phyloP scores from a whole-genome alignment of 2,797 vertebrate genomes.

The Anguilla megastoma region DNA sequence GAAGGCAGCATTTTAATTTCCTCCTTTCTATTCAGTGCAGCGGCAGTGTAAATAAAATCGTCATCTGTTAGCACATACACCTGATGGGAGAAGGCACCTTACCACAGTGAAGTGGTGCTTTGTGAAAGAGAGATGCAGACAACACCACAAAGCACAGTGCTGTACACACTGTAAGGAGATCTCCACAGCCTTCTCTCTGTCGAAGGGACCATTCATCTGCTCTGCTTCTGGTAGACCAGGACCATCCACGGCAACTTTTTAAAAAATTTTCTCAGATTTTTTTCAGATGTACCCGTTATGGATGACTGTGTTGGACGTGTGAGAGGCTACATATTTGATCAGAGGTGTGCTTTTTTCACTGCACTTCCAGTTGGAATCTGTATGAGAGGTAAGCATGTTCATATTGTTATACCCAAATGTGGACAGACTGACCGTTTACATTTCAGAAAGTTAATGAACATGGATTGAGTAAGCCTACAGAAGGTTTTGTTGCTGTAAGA shows the following conservation, averaged over 20 bases:
- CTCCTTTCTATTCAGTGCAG: constrained; percentile 22
- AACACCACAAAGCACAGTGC: background rate
- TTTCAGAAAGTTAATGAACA: background rate
- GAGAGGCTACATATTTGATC: no score
- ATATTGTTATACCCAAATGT: background rate
- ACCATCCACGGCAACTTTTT: background rate
- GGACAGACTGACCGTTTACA: background rate
- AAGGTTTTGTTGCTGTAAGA: background rate
- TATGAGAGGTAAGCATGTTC: background rate
- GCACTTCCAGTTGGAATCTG: background rate
- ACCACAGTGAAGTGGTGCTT: background rate
- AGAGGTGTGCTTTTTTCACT: background rate
- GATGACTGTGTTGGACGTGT: background rate
- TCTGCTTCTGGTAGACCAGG: background rate
- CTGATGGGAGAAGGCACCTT: background rate
- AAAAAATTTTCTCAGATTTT: background rate
- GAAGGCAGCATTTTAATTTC: constrained; percentile 24
- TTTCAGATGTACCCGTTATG: no score
- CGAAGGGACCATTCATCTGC: background rate
- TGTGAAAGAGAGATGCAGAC: background rate
- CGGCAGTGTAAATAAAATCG: background rate
- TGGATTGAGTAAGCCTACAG: background rate
- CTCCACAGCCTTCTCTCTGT: background rate
- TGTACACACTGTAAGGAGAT: background rate
- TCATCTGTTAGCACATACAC: background rate